Evolutionary conservation across 2,113 vertebrate genomes (phyloP), one percentile per base, ranked within the genome.

Genomic region (Pelobates fuscus): DNA sequence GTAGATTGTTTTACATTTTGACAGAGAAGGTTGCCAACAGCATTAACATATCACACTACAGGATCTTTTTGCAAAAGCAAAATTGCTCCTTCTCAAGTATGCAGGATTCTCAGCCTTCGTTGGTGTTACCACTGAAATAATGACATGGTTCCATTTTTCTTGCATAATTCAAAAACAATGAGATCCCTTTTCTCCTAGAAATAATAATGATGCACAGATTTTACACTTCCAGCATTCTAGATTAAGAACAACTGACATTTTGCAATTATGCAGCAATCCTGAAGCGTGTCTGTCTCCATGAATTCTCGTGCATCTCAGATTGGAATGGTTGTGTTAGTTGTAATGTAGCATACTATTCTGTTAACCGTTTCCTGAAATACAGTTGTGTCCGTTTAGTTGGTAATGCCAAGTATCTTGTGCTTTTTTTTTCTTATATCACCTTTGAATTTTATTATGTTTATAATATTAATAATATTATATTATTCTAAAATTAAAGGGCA

Each of bases 21-120:
- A 15, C 14, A 52, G 44, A 44, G 72, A 76, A 52, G 63, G 27
- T 11, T 54, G 70, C 70, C 70, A 44, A 24, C 7, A 59, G 63
- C 54, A 67, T 67, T 76, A 67, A 49, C 72, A 59, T 67, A 76
- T 76, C 72, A 76, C 72, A 76, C 72, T 76, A 67, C 66, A 76
- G 52, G 62, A 74, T 74, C 30, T 74, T 74, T 58, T 29, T 71
- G 43, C 37, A 46, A 70, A 66, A 11, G 52, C 55, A 37, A 57
- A 66, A 60, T 24, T 10, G 23, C 64, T 58, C 55, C 72, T 60
- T 67, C 52, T 76, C 55, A 76, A 44, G 63, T 75, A 59, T 67
- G 72, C 72, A 67, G 63, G 17, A 32, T 75, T 75, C 72, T 55
- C 52, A 24, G 64, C 29, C 52, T 75, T 62, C 43, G 30, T 20